Conservation (phyloP, 2,797 vertebrate species). For the Lagorchestes hirsutus region DNA sequence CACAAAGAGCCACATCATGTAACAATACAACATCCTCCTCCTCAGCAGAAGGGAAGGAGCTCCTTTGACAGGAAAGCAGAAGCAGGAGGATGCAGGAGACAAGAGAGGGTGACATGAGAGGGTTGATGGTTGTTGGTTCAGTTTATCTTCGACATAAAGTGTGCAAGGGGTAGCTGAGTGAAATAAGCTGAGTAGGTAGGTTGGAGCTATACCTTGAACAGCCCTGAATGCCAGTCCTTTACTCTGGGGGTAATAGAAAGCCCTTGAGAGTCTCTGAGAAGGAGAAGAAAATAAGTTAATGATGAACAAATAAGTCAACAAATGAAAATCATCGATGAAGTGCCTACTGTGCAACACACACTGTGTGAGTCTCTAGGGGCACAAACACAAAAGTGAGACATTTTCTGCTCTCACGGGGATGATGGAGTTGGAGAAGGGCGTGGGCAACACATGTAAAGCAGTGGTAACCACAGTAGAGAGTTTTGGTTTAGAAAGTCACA, state of each 20-base stretch:
- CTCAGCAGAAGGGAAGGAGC: too few species aligned
- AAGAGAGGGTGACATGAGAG: not conserved
- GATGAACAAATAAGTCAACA: not conserved
- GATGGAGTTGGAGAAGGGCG: too few species aligned
- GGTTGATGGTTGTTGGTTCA: not conserved
- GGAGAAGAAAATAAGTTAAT: not conserved
- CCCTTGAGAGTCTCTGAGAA: not conserved
- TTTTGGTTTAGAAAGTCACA: too few species aligned
- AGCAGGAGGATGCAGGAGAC: too few species aligned
- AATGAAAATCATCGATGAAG: not conserved
- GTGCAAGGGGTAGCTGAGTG: not conserved
- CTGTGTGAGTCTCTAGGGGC: not conserved
- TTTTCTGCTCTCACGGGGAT: too few species aligned
- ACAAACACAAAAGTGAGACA: not conserved
- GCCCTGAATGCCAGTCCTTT: slow-evolving; percentile 10
- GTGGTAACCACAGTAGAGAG: too few species aligned
- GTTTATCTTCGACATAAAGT: not conserved
- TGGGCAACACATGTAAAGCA: too few species aligned
- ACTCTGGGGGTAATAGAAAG: not conserved
- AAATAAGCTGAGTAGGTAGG: not conserved
- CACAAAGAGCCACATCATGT: too few species aligned
- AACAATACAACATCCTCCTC: too few species aligned
- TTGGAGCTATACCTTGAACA: not conserved
- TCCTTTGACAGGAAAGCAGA: too few species aligned
- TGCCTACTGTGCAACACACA: not conserved